Evolutionary conservation across 1,140 invertebrate genomes (phyloP).

Genomic region (Idris sp.): DNA sequence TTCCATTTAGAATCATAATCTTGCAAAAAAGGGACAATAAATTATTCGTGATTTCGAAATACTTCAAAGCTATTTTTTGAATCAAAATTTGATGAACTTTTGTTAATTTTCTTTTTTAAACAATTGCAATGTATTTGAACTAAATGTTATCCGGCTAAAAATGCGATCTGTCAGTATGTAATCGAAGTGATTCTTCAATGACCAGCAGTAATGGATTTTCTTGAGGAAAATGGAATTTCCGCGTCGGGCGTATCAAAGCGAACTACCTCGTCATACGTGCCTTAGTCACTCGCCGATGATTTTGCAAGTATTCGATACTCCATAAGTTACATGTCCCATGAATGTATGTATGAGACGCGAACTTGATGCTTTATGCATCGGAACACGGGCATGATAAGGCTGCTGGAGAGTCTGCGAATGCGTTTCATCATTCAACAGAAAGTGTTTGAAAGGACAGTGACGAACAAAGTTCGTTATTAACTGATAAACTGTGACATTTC

Average conservation of each 20-base stretch:
- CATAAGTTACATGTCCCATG: slow-evolving; percentile 74
- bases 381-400: slow-evolving; percentile 73
- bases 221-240: slow-evolving; percentile 65
- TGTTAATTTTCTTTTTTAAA: too few species aligned
- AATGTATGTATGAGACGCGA: slow-evolving; percentile 78
- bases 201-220: slow-evolving; percentile 69
- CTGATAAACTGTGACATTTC: too few species aligned
- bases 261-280: slow-evolving; percentile 71
- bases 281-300: slow-evolving; percentile 72
- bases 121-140: too few species aligned
- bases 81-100: too few species aligned
- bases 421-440: slow-evolving; percentile 52
- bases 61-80: too few species aligned
- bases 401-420: slow-evolving; percentile 47
- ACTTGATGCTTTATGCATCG: slow-evolving; percentile 78
- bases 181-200: slow-evolving; percentile 65
- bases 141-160: slow-evolving; percentile 50
- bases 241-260: slow-evolving; percentile 63
- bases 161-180: slow-evolving; percentile 51
- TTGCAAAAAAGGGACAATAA: too few species aligned
- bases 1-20: too few species aligned
- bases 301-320: slow-evolving; percentile 70
- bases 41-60: too few species aligned
- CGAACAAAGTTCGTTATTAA: slow-evolving; percentile 29
- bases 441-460: slow-evolving; percentile 38